Percentiles rank a stretch among this genome's conserved stretches.
These are phyloP conservation scores for Thecocarcelia acutangulata DNA, from an alignment of 2,888 invertebrate genomes.

Conservation along the genomic window DNA sequence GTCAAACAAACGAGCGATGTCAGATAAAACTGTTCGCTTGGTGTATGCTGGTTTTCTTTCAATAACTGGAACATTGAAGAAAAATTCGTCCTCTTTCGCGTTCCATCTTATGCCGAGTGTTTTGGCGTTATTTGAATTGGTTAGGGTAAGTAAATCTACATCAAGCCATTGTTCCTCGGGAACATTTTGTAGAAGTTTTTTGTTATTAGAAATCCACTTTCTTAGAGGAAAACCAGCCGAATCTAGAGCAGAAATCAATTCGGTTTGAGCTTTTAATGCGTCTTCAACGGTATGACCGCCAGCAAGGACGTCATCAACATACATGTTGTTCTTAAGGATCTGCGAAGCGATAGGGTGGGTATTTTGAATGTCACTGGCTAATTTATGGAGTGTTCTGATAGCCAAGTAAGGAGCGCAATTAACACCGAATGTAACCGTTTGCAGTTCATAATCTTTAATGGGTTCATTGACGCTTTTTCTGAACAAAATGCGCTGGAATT, in stretches of 20 bases:
- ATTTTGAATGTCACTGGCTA: neutral
- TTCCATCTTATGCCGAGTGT: neutral
- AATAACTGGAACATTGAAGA: neutral
- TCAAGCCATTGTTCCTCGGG: neutral
- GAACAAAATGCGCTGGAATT: constrained; percentile 10
- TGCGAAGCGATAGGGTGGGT: neutral
- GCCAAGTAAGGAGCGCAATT: too few species aligned
- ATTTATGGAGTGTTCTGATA: too few species aligned
- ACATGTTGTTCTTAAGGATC: constrained; percentile 2
- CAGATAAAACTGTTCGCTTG: constrained; percentile 47
- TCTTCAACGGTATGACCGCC: neutral
- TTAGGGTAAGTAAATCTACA: too few species aligned
- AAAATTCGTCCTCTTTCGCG: neutral
- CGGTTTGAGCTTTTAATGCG: neutral
- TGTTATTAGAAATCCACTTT: neutral
- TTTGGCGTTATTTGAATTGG: neutral
- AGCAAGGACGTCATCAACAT: neutral
- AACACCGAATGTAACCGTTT: too few species aligned
- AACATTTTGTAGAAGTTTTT: neutral
- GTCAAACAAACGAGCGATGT: constrained; percentile 56
- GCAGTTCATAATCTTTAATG: too few species aligned
- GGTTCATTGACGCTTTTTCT: too few species aligned
- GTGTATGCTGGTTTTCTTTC: neutral
- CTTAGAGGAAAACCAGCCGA: neutral
- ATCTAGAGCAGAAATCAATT: neutral